Percentiles rank a stretch among this genome's conserved stretches.
Conservation (phyloP, 92 coral and sea anemone genomes). For the Scolanthus callimorphus region DNA sequence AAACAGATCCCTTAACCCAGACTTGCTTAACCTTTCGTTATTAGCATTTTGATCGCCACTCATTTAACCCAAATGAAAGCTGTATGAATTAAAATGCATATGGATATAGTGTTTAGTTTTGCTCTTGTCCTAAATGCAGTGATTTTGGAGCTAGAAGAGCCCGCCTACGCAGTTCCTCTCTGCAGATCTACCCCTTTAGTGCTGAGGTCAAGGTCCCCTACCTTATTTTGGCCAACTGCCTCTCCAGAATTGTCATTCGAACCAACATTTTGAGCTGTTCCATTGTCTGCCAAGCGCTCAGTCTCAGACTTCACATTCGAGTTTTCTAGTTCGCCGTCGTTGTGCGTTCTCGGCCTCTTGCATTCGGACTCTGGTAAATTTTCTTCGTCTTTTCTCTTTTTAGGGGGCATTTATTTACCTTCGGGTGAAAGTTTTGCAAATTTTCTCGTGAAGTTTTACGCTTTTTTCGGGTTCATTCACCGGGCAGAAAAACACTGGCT, state of each 20-base stretch:
- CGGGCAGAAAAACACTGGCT: constrained; percentile 8
- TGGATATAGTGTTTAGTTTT: too few relatives aligned
- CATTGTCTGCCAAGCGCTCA: constrained; percentile 30
- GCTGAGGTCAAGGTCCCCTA: neutral
- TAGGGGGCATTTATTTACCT: constrained; percentile 55
- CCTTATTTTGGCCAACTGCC: constrained; percentile 15
- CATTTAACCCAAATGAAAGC: too few relatives aligned
- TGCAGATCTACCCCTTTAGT: neutral
- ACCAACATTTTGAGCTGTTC: constrained; percentile 15
- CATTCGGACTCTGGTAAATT: constrained; percentile 48
- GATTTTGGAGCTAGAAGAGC: too few relatives aligned
- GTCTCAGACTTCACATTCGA: too few relatives aligned
- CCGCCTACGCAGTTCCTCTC: too few relatives aligned
- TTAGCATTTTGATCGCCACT: too few relatives aligned
- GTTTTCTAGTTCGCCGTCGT: constrained; percentile 9
- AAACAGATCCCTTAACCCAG: too few relatives aligned
- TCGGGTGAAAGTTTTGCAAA: constrained; percentile 10
- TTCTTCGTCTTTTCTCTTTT: constrained; percentile 65
- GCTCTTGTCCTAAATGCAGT: too few relatives aligned
- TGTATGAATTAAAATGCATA: too few relatives aligned
- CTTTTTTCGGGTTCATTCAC: constrained; percentile 17
- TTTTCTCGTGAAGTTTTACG: constrained; percentile 6
- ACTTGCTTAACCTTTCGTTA: too few relatives aligned
- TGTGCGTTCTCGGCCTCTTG: constrained; percentile 61
- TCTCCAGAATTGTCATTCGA: constrained; percentile 12